Evolutionary conservation across 2,888 invertebrate genomes (phyloP), one percentile per base, ranked within the genome.

Genomic region (Phorcus lineatus): DNA sequence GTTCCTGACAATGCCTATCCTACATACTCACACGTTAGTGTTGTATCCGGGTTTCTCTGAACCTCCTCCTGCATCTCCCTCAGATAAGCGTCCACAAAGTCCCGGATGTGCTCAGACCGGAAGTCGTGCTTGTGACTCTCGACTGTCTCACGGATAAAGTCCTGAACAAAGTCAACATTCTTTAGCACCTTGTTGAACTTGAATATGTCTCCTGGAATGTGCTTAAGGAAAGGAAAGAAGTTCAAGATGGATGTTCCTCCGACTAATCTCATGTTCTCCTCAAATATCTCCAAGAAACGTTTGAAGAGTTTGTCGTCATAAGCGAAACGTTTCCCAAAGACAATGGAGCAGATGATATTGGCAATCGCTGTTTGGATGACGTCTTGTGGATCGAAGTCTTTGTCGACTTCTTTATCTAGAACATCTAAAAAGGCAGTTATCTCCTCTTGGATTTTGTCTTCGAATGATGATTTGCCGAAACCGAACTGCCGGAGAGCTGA

Each of bases 1-100:
- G 36, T 36, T 36, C 36, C 36, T 36, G 36, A 7, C 47, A 47
- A 4, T 47, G 11, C 11, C 7, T 13, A 6, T 36, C 7, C 36
- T 47, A 47, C 13, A 7, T 55, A 81, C 84, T 82, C 62, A 84
- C 84, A 78, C 16, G 79, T 82, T 17, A 88, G 77, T 47, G 86
- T 85, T n/a, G 81, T 83, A 40, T 84, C 78, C 1, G 81, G 78
- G 22, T 82, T 67, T 17, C 79, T 66, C 31, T 80, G 81, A 53
- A 83, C 80, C 31, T 84, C 81, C 66, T 84, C 77, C 19, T 81
- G 74, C 77, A 86, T 85, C 17, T 85, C 85, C 53, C 83, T 80
- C 57, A 90, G 78, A 77, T 88, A 88, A 17, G 85, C 86, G 53
- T 90, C 89, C 40, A 89, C 88, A 74, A 89, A 86, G 66, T 88